These are phyloP conservation scores for Mycalesis mineus DNA, from an alignment of 2,888 invertebrate species.

Conservation along the genomic window DNA sequence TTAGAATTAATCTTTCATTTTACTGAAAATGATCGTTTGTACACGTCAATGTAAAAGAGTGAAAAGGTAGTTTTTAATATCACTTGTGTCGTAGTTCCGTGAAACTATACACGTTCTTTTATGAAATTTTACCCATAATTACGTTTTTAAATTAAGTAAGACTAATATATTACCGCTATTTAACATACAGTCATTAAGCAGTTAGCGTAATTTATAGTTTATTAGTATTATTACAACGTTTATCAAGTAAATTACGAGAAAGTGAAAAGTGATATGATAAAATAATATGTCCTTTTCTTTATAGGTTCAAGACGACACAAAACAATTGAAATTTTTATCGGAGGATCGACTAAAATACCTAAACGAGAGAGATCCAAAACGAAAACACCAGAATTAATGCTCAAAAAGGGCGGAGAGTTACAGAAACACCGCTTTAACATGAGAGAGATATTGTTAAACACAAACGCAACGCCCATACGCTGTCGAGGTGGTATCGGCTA, in stretches of 20 bases:
- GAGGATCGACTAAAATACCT: constrained; percentile 14
- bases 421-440: constrained; percentile 47
- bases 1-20: too few relatives aligned
- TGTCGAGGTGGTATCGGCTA: constrained; percentile 43
- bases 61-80: too few relatives aligned
- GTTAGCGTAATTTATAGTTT: neutral
- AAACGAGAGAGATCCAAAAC: constrained; percentile 11
- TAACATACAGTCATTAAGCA: too few relatives aligned
- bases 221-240: neutral
- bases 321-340: constrained; percentile 19
- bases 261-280: constrained; percentile 3
- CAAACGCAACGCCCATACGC: constrained; percentile 55
- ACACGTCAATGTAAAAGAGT: too few relatives aligned
- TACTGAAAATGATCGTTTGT: too few relatives aligned
- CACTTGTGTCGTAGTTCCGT: too few relatives aligned
- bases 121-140: too few relatives aligned
- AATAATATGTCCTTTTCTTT: constrained; percentile 36
- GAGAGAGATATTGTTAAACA: constrained; percentile 41
- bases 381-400: constrained; percentile 10
- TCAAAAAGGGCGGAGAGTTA: constrained; percentile 32
- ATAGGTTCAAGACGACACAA: constrained; percentile 33
- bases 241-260: neutral
- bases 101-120: too few relatives aligned
- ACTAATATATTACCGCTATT: neutral
- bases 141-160: too few relatives aligned